phyloP scores from a whole-genome alignment of 2,113 vertebrate genomes.

The Ceyx melanurus region DNA sequence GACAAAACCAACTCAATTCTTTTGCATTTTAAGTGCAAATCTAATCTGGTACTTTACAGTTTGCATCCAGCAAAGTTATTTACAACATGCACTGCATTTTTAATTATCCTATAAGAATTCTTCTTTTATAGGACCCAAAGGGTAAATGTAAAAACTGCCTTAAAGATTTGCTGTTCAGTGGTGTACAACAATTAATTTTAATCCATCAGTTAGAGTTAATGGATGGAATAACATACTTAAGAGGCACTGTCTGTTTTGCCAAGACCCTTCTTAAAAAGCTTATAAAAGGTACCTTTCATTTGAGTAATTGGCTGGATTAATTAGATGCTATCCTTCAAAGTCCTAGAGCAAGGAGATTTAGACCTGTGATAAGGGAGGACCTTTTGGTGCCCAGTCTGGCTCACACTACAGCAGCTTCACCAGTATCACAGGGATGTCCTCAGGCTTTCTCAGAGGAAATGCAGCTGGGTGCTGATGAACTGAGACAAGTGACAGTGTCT shows the following conservation, averaged over 20 bases:
- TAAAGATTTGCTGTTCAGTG: slow-evolving; percentile 25
- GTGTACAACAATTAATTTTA: slow-evolving; percentile 56
- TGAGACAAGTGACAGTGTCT: neutral
- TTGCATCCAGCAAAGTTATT: slow-evolving; percentile 18
- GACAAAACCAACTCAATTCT: neutral
- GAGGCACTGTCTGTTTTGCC: slow-evolving; percentile 5
- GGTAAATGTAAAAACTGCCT: slow-evolving; percentile 35
- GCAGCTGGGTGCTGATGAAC: neutral
- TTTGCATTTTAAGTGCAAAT: slow-evolving; percentile 28
- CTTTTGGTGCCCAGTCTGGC: neutral
- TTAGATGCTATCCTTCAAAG: slow-evolving; percentile 26
- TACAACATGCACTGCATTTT: neutral
- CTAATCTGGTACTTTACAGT: slow-evolving; percentile 12
- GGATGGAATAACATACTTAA: slow-evolving; percentile 24
- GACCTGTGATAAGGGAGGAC: neutral
- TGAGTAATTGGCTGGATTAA: slow-evolving; percentile 34
- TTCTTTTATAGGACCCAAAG: slow-evolving; percentile 1
- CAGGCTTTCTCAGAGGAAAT: neutral
- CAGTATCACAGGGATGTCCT: neutral
- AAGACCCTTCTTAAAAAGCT: slow-evolving; percentile 31
- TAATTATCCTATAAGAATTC: slow-evolving; percentile 33
- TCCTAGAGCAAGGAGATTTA: neutral
- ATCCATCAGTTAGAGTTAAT: slow-evolving; percentile 58
- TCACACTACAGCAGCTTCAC: neutral
- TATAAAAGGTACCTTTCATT: slow-evolving; percentile 25